These are phyloP conservation scores for Regulus satrapa DNA, from an alignment of 2,113 vertebrate species.

Conservation along the genomic window DNA sequence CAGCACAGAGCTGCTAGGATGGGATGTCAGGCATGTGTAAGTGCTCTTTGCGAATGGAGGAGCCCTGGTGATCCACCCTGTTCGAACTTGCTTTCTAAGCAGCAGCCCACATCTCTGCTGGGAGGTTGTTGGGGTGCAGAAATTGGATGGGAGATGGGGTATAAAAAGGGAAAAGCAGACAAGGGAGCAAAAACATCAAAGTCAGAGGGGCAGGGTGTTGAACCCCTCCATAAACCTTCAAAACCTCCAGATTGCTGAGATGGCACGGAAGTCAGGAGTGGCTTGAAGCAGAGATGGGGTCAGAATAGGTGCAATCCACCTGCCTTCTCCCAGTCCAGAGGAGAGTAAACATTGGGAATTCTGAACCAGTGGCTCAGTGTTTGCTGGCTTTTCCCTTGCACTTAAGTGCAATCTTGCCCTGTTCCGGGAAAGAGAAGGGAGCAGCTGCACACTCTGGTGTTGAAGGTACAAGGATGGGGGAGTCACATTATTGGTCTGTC, in stretches of 20 bases:
- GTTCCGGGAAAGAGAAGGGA: neutral
- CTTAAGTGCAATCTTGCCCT: neutral
- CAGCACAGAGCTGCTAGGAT: neutral
- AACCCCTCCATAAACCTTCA: neutral
- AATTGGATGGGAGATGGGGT: neutral
- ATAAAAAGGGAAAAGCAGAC: neutral
- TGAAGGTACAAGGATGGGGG: neutral
- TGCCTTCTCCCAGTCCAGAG: neutral
- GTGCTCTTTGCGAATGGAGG: neutral
- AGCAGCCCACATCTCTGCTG: fast-evolving
- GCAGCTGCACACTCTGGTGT: neutral
- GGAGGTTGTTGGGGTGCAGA: neutral
- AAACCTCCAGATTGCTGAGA: neutral
- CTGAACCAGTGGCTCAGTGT: neutral
- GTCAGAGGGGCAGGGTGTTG: fast-evolving
- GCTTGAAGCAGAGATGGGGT: neutral
- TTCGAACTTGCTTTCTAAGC: fast-evolving
- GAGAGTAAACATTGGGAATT: neutral
- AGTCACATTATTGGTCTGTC: fast-evolving
- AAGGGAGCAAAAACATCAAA: neutral
- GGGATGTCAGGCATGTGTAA: fast-evolving
- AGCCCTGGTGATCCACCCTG: neutral
- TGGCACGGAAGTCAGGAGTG: fast-evolving
- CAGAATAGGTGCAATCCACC: fast-evolving
- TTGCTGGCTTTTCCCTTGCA: neutral